phyloP scores from a whole-genome alignment of 2,888 invertebrate genomes.

The Hirtodrosophila cameraria region DNA sequence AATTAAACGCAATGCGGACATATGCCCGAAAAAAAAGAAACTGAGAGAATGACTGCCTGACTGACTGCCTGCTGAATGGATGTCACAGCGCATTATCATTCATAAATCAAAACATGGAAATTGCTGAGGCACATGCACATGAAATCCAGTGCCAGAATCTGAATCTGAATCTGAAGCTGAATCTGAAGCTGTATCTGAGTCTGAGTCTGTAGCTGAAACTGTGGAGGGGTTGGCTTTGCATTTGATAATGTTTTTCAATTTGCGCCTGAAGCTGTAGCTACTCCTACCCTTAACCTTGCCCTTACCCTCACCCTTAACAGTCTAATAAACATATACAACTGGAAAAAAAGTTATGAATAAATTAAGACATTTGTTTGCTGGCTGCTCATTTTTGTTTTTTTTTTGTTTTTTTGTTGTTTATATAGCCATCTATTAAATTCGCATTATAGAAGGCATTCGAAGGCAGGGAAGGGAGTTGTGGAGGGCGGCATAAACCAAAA shows the following conservation, averaged over 20 bases:
- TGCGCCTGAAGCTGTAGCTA: conserved; percentile 14
- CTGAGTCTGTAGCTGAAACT: neutral
- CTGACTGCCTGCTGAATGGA: conserved; percentile 23
- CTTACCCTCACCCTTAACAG: conserved; percentile 24
- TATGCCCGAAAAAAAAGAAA: conserved; percentile 68
- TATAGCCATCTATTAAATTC: conserved; percentile 78
- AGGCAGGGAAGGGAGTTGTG: neutral
- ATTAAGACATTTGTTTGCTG: conserved; percentile 77
- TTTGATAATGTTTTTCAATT: conserved; percentile 53
- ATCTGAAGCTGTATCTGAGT: conserved; percentile 7
- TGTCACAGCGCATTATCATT: conserved; percentile 82
- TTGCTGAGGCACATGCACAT: conserved; percentile 63
- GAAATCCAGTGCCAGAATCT: conserved; percentile 12
- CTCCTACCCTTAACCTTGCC: conserved; percentile 1
- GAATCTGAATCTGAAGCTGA: conserved; percentile 15
- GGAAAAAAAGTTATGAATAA: conserved; percentile 79
- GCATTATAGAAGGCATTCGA: conserved; percentile 77
- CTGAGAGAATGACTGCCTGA: conserved; percentile 9
- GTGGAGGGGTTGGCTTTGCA: conserved; percentile 43
- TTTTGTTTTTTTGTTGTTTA: conserved; percentile 29
- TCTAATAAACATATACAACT: conserved; percentile 68
- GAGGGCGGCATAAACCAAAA: neutral
- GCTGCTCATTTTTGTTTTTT: conserved; percentile 67
- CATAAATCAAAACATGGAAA: conserved; percentile 83
- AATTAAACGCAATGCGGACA: conserved; percentile 80